A percentile compares a stretch with the other conserved stretches of the same genome.
Conservation (phyloP, 2,888 invertebrate species). For the Thelaira solivaga region DNA sequence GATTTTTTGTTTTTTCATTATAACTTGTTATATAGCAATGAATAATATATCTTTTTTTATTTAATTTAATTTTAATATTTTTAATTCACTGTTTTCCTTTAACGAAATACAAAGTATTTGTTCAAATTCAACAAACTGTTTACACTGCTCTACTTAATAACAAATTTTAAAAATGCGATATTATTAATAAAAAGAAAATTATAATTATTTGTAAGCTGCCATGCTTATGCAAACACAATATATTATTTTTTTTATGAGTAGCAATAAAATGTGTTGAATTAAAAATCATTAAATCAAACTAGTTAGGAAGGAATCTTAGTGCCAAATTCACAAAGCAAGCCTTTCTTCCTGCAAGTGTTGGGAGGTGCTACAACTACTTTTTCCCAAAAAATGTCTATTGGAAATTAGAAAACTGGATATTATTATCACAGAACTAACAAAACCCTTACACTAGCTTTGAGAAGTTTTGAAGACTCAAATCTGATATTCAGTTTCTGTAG, state of each 20-base stretch:
- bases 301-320: neutral
- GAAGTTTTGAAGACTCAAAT: too few species aligned
- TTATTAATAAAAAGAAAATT: constrained; percentile 17
- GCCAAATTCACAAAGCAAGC: too few species aligned
- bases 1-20: constrained; percentile 11
- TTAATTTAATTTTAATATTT: constrained; percentile 19
- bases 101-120: constrained; percentile 55
- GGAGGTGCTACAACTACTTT: too few species aligned
- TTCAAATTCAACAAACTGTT: constrained; percentile 29
- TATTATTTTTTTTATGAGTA: neutral
- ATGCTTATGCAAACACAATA: constrained; percentile 18
- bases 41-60: constrained; percentile 27
- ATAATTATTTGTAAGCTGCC: constrained; percentile 27
- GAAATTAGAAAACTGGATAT: too few species aligned
- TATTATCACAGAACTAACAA: too few species aligned
- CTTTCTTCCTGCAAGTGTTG: too few species aligned
- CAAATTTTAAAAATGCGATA: constrained; percentile 29
- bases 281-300: neutral
- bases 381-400: too few species aligned
- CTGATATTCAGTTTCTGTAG: too few species aligned
- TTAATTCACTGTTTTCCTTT: constrained; percentile 30
- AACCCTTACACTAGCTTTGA: too few species aligned
- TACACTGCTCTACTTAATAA: constrained; percentile 30
- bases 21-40: constrained; percentile 17
- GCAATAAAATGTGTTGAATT: neutral